phyloP scores from a whole-genome alignment of 1,140 invertebrate genomes.

The Drosophila navojoa region DNA sequence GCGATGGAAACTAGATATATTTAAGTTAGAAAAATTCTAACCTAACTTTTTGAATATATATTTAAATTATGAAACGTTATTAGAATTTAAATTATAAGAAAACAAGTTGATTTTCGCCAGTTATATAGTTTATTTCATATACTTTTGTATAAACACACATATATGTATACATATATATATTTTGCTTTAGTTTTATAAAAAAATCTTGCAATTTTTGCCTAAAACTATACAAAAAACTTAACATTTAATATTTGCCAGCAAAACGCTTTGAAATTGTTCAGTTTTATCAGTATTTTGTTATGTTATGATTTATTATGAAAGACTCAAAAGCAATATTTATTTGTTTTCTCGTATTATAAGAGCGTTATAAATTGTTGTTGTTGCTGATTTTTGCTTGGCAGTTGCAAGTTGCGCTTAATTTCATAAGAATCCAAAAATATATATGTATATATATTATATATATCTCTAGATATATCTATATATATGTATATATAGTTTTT shows the following conservation, averaged over 20 bases:
- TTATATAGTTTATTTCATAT: conserved; percentile 69
- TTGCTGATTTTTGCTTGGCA: conserved; percentile 30
- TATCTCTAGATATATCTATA: conserved; percentile 23
- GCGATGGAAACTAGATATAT: too few species aligned
- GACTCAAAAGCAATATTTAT: conserved; percentile 78
- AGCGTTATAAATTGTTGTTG: conserved; percentile 23
- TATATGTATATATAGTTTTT: conserved; percentile 6
- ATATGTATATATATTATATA: conserved; percentile 16
- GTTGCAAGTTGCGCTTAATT: conserved; percentile 42
- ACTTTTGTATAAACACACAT: conserved; percentile 32
- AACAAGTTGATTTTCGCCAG: conserved; percentile 55
- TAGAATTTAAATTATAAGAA: neutral
- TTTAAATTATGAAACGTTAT: neutral
- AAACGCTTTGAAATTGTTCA: conserved; percentile 9
- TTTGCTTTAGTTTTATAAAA: conserved; percentile 52
- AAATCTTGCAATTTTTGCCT: conserved; percentile 70
- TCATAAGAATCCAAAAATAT: conserved; percentile 36
- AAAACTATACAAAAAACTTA: conserved; percentile 82
- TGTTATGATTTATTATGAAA: conserved; percentile 63
- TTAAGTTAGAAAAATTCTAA: too few species aligned
- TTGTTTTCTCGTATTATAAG: conserved; percentile 31
- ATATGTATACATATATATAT: conserved; percentile 20
- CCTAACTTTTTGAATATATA: too few species aligned
- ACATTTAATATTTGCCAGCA: conserved; percentile 65
- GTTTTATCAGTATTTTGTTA: conserved; percentile 3